Conservation (phyloP, 2,113 vertebrate species). For the Pelecanus crispus region DNA sequence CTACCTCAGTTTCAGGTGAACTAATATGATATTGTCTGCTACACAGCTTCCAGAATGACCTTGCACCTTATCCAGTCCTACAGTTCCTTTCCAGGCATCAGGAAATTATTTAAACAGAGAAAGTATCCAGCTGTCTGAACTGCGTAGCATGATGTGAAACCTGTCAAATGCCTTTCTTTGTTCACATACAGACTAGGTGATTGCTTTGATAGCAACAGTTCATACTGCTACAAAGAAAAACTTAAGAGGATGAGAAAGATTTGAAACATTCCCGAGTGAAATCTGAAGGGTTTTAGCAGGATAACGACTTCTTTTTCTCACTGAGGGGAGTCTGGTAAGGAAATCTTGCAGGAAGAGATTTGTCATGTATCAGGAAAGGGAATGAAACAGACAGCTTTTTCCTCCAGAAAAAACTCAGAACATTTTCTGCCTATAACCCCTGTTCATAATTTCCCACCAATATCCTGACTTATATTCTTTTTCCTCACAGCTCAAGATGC, state of each 20-base stretch:
- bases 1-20: neutral
- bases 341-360: neutral
- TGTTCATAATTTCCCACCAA: neutral
- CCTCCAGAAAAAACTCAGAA: neutral
- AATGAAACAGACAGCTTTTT: neutral
- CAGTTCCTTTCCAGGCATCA: neutral
- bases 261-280: conserved; percentile 42
- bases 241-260: conserved; percentile 46
- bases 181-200: neutral
- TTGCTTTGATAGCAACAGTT: conserved; percentile 55
- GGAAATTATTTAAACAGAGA: neutral
- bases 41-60: neutral
- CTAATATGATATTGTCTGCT: neutral
- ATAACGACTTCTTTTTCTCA: conserved; percentile 26
- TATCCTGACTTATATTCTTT: neutral
- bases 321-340: conserved; percentile 31
- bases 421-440: neutral
- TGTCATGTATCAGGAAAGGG: neutral
- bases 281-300: conserved; percentile 37
- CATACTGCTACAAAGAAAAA: conserved; percentile 22
- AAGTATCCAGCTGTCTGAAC: neutral
- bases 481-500: neutral
- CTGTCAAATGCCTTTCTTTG: neutral
- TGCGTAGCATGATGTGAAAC: neutral
- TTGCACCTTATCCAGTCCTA: neutral